A percentile compares a stretch with the other conserved stretches of the same genome.
Evolutionary conservation across 2,888 invertebrate genomes (phyloP).

Genomic region (Scrobipalpa atriplicella): DNA sequence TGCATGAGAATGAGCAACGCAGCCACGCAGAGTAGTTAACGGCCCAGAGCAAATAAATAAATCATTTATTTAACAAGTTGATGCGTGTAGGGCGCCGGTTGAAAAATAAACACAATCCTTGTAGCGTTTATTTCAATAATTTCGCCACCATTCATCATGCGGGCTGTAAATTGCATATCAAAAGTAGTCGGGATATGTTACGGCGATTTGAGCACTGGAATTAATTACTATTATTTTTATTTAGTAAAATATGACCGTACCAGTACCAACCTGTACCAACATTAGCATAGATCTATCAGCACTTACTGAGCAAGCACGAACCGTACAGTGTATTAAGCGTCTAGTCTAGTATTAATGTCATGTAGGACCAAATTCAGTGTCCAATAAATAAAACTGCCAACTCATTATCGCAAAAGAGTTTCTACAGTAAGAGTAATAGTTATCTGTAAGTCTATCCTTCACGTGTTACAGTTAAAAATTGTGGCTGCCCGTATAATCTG

Average conservation of each 20-base stretch:
- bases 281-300: constrained; percentile 21
- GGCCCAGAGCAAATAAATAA: constrained; percentile 30
- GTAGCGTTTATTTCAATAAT: constrained; percentile 26
- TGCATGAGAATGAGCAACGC: constrained; percentile 20
- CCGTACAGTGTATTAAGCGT: background rate
- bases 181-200: background rate
- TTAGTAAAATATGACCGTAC: background rate
- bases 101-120: background rate
- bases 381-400: constrained; percentile 26
- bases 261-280: background rate
- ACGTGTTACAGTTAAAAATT: constrained; percentile 29
- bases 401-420: constrained; percentile 30
- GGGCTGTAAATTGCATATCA: constrained; percentile 8
- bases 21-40: constrained; percentile 27
- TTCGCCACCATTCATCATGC: constrained; percentile 28
- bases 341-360: constrained; percentile 19
- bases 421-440: constrained; percentile 27
- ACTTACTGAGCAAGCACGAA: background rate
- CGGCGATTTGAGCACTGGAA: background rate
- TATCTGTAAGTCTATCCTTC: constrained; percentile 29
- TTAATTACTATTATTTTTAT: background rate
- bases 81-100: constrained; percentile 27
- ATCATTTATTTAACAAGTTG: constrained; percentile 32
- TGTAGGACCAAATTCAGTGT: constrained; percentile 20
- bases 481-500: constrained; percentile 31